Conservation (phyloP, 2,888 invertebrate genomes). For the Patella ulyssiponensis region DNA sequence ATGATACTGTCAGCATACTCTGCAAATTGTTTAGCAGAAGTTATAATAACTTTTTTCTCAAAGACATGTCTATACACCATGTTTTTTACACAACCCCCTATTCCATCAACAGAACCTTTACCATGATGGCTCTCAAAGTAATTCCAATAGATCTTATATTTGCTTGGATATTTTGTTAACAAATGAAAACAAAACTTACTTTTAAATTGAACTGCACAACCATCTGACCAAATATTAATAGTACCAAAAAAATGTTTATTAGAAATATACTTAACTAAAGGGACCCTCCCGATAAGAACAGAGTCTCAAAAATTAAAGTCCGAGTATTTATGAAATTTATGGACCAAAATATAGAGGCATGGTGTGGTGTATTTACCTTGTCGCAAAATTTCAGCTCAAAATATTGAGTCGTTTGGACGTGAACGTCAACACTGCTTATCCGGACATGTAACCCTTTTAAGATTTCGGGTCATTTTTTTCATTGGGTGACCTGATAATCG, state of each 20-base stretch:
- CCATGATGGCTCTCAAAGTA: constrained; percentile 1
- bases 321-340: too few species aligned
- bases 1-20: background rate
- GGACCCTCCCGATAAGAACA: too few species aligned
- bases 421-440: too few species aligned
- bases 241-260: background rate
- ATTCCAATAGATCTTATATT: background rate
- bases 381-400: too few species aligned
- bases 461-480: too few species aligned
- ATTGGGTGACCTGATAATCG: too few species aligned
- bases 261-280: background rate
- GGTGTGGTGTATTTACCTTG: too few species aligned
- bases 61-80: background rate
- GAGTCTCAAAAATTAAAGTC: too few species aligned
- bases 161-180: background rate
- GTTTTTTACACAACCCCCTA: background rate
- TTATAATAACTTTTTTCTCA: background rate
- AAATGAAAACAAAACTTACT: background rate
- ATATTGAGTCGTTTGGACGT: too few species aligned
- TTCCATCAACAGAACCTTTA: constrained; percentile 4
- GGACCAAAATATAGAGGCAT: too few species aligned
- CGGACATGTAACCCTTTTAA: too few species aligned
- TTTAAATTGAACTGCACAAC: background rate
- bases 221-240: background rate
- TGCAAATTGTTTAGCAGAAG: background rate